A percentile compares a stretch with the other conserved stretches of the same genome.
Conservation (phyloP, 2,888 invertebrate species). For the Ophion slaviceki region DNA sequence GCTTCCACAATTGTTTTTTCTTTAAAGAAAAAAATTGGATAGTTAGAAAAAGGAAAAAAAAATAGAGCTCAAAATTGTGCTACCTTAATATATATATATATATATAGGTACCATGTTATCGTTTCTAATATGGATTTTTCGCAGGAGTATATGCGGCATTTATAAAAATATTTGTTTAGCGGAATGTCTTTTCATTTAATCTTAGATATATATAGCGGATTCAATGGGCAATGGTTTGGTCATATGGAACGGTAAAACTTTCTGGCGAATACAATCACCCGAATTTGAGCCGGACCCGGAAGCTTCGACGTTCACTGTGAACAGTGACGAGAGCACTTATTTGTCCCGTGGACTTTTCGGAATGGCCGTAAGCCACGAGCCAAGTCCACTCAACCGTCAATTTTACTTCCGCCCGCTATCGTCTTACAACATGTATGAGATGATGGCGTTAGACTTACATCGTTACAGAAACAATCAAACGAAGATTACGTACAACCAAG, state of each 20-base stretch:
- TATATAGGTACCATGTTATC: too few species aligned
- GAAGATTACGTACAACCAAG: not conserved
- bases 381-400: not conserved
- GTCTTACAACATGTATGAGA: constrained; percentile 30
- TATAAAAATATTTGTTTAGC: not conserved
- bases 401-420: constrained; percentile 43
- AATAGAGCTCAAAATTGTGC: too few species aligned
- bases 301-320: constrained; percentile 7
- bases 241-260: constrained; percentile 20
- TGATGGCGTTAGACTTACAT: not conserved
- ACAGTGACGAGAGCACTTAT: not conserved
- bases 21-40: too few species aligned
- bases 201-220: constrained; percentile 40
- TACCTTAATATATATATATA: too few species aligned
- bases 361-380: constrained; percentile 17
- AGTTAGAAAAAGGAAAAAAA: too few species aligned
- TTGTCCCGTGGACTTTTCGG: constrained; percentile 20
- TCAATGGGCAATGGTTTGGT: constrained; percentile 26
- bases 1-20: too few species aligned
- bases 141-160: too few species aligned
- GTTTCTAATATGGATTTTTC: too few species aligned
- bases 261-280: constrained; percentile 22
- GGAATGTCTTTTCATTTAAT: not conserved
- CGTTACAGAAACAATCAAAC: not conserved
- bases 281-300: constrained; percentile 22